These are phyloP conservation scores for Zophobas morio DNA, from an alignment of 1,140 invertebrate species.

Conservation along the genomic window DNA sequence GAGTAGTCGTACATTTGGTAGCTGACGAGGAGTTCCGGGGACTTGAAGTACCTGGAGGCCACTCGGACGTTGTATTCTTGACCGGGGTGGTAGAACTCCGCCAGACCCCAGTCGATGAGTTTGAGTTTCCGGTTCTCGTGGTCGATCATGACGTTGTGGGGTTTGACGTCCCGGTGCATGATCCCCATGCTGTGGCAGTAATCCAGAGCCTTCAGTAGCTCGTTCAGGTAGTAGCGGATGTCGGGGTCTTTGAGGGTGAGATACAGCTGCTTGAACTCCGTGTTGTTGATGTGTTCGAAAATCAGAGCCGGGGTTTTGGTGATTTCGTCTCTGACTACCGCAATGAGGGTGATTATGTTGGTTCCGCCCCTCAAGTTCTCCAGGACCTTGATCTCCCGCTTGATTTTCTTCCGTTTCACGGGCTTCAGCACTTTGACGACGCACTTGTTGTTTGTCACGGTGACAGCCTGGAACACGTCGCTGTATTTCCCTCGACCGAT, in stretches of 20 bases:
- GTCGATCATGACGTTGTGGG: constrained; percentile 99
- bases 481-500: constrained; percentile 99
- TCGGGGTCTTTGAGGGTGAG: constrained; percentile 99
- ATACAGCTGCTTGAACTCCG: constrained; percentile 99
- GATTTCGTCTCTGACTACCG: constrained; percentile 99
- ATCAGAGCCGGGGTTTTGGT: constrained; percentile 98
- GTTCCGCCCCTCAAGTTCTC: constrained; percentile 99
- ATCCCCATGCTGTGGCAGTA: constrained; percentile 99
- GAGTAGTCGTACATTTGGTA: constrained; percentile 99
- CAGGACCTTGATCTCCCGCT: constrained; percentile 99
- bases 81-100: constrained; percentile 99
- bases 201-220: constrained; percentile 90
- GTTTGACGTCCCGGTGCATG: constrained; percentile 99
- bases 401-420: constrained; percentile 99
- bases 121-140: constrained; percentile 98
- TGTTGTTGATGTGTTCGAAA: constrained; percentile 99
- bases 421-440: constrained; percentile 99
- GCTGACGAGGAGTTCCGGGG: constrained; percentile 98
- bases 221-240: constrained; percentile 89
- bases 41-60: constrained; percentile 98
- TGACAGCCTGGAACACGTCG: constrained; percentile 99
- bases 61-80: constrained; percentile 99
- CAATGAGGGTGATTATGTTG: constrained; percentile 98
- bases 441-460: constrained; percentile 99
- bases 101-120: constrained; percentile 99